Percentiles rank a stretch among this genome's conserved stretches.
Conservation (phyloP, 2,113 vertebrate species). For the Baryphthengus martii region DNA sequence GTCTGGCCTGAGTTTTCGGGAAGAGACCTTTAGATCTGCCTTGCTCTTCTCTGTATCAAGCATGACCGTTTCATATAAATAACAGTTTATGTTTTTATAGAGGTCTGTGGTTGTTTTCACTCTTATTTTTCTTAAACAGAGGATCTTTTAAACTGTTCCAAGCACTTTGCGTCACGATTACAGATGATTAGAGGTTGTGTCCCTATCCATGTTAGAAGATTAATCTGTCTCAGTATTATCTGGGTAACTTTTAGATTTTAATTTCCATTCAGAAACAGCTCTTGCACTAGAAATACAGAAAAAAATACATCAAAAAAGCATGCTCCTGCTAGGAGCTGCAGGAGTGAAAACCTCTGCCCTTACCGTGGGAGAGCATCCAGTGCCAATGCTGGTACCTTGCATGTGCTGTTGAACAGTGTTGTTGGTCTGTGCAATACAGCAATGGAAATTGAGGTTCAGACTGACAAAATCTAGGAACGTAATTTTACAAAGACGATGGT, state of each 20-base stretch:
- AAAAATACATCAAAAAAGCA: not conserved
- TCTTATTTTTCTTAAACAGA: not conserved
- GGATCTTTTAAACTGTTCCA: not conserved
- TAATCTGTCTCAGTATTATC: not conserved
- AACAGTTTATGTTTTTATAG: not conserved
- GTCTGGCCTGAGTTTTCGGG: not conserved
- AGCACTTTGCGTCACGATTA: not conserved
- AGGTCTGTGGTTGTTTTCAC: not conserved
- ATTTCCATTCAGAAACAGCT: not conserved
- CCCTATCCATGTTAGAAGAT: not conserved
- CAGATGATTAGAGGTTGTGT: not conserved
- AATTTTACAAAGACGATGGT: not conserved
- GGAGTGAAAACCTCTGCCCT: not conserved
- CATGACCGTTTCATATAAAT: rapidly evolving
- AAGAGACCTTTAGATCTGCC: not conserved
- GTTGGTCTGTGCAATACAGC: not conserved
- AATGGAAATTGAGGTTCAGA: not conserved
- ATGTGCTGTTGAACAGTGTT: not conserved
- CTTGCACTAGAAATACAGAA: not conserved
- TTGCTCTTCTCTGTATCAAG: not conserved
- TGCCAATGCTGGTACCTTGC: not conserved
- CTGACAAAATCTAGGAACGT: not conserved
- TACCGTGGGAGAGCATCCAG: not conserved
- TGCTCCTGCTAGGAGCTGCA: not conserved
- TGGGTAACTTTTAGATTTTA: not conserved